Base-by-base conservation (phyloP, 2,113 vertebrate genomes). In the Calyptomena viridis region DNA sequence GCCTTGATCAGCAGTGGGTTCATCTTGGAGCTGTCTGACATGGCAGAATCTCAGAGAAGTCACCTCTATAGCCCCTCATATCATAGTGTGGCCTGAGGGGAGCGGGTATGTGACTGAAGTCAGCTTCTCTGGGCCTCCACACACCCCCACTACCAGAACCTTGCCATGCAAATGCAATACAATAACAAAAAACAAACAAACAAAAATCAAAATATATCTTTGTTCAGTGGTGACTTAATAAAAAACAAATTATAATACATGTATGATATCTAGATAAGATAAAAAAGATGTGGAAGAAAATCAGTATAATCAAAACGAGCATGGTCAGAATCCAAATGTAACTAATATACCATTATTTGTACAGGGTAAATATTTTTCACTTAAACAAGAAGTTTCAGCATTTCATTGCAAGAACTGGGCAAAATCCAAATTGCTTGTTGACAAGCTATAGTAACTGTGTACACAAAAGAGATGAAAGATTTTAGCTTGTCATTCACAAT, bases 371-470 rank as follows among this genome's bases (percentile, higher is more conserved):
- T 92, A 79, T 69, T 91, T 89, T 76, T 92, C 2, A 2, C 35
- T 91, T 74, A 49, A 84, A 81, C 19, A 56, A 78, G 56, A 88
- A 68, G 6, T 68, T 68, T 72, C 27, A 79, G 40, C 25, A 30
- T 79, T 91, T 69, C 50, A 30, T 62, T 83, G 21, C 37, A 78
- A 87, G 84, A 84, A 49, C 8, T 79, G 69, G 53, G 62, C 9
- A 84, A 93, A 95, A 80, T 85, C 85, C 88, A 93, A 80, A 95
- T 64, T 87, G 74, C 62, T 72, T 89, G 87, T 94, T 96, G 78
- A 85, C 78, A 83, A 87, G n/a, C 33, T 83, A 58, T 71, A 50
- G 13, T 66, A 92, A 85, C 60, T 91, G 77, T 76, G 37, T 85
- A 55, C 74, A 76, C 91, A 89, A 31, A 91, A 82, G 74, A 39